Base-by-base conservation (phyloP, 2,113 vertebrate genomes). In the Ondatra zibethicus region DNA sequence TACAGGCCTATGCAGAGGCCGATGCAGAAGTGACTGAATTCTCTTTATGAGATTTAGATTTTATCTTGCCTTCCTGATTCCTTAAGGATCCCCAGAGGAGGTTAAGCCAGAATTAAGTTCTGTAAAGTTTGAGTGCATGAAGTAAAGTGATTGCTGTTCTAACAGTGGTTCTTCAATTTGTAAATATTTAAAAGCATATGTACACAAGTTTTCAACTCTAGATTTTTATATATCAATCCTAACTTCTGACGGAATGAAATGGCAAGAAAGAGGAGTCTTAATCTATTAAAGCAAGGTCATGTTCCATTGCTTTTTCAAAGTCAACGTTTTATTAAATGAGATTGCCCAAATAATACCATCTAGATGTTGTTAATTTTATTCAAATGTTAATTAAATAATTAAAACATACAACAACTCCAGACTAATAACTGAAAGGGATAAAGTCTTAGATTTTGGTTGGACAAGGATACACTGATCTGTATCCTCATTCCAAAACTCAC, bases 281-380 rank as follows among this genome's bases (percentile, higher is more conserved):
- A 66, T 61, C 45, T 0, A 58, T 58, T 58, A 93, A 95, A 89
- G 72, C 39, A 87, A 66, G 81, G 33, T 76, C 91, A 75, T 81
- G 10, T 89, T 77, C 16, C 42, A 91, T 68, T 89, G 72, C 27
- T 21, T 86, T 96, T 94, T 84, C 47, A 95, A 94, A 92, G 25
- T 21, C 42, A 86, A 1, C 80, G 47, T 8, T 36, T 88, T 94
- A 88, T 61, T 29, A 88, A 93, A 45, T 68, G 47, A 16, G 1
- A 81, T 86, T n/a, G 80, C 8, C 25, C 17, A 82, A 31, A 36
- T 76, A 93, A 31, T 63, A 88, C 7, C 23, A 85, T 65, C 78
- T 88, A 11, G 25, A 61, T 88, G 0, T 47, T 93, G 29, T 42
- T 21, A 94, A 19, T 88, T 91, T 73, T 92, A 80, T 87, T 70